phyloP scores from a whole-genome alignment of 2,113 vertebrate species.

The Rhombomys opimus region DNA sequence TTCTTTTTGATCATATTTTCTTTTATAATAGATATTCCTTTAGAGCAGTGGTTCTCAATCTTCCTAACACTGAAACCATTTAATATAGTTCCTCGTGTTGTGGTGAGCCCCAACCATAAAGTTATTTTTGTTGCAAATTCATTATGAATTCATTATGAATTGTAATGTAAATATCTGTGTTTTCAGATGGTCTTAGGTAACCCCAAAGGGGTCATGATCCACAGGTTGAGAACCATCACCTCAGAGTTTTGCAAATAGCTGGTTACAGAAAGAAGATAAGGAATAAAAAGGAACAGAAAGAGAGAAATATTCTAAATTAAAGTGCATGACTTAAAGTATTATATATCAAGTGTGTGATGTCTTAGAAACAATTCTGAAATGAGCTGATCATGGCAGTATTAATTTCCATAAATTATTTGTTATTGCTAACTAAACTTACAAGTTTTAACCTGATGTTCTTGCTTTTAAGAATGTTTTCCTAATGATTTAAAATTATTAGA shows the following conservation, averaged over 20 bases:
- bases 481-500: slow-evolving; percentile 73
- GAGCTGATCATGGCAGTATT: neutral
- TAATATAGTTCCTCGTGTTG: neutral
- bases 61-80: neutral
- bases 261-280: slow-evolving; percentile 7
- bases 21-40: neutral
- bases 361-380: neutral
- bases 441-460: slow-evolving; percentile 43
- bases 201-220: neutral
- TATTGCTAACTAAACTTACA: slow-evolving; percentile 26
- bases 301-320: slow-evolving; percentile 41
- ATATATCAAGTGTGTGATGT: neutral
- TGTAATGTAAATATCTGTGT: neutral
- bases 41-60: neutral
- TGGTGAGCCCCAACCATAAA: neutral
- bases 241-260: neutral
- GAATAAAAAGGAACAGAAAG: neutral
- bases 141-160: neutral
- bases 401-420: neutral
- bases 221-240: neutral
- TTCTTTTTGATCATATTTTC: slow-evolving; percentile 1
- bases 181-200: neutral
- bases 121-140: neutral
- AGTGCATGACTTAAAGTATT: neutral
- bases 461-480: slow-evolving; percentile 49